Base-by-base conservation (phyloP, 2,113 vertebrate genomes). In the Saguinus midas region DNA sequence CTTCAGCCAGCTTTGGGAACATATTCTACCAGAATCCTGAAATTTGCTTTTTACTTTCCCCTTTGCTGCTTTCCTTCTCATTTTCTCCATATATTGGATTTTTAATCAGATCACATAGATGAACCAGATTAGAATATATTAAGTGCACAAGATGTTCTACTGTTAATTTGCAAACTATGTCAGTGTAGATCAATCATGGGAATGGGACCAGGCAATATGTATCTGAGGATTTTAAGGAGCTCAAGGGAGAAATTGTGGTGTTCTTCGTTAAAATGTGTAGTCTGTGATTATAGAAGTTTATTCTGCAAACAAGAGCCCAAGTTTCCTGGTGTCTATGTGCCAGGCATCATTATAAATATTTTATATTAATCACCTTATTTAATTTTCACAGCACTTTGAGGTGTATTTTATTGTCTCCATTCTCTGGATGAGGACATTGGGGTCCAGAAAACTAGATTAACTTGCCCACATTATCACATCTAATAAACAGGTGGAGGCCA, bases 211-310 rank as follows among this genome's bases (percentile, higher is more conserved):
- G n/a, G 57, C 48, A 76, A 81, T 88, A 80, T 73, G 21, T 64
- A 52, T 81, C 48, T 81, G 80, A 76, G 68, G 40, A 94, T 76
- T 92, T 90, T 76, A 89, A 85, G 66, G 75, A 92, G 84, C n/a
- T 76, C 66, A 89, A 73, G 64, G 37, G 25, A 68, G 48, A 90
- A 96, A 52, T n/a, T 82, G 43, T 50, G 45, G 35, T 35, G 50
- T 61, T 95, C 5, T 91, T 84, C 58, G 40, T 90, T 58, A 75
- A 88, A 86, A 75, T 89, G 29, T 58, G 2, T 35, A 89, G 32
- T 58, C 45, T 80, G 40, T 80, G 73, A 75, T 81, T 92, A 86
- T 89, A 58, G 11, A 83, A 83, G 17, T 8, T 76, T 92, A 70
- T 73, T 90, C 58, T 66, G 55, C 81, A 90, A 92, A 81, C 52